Base-by-base conservation (phyloP, 2,888 invertebrate genomes). In the Dinocampus coccinellae region DNA sequence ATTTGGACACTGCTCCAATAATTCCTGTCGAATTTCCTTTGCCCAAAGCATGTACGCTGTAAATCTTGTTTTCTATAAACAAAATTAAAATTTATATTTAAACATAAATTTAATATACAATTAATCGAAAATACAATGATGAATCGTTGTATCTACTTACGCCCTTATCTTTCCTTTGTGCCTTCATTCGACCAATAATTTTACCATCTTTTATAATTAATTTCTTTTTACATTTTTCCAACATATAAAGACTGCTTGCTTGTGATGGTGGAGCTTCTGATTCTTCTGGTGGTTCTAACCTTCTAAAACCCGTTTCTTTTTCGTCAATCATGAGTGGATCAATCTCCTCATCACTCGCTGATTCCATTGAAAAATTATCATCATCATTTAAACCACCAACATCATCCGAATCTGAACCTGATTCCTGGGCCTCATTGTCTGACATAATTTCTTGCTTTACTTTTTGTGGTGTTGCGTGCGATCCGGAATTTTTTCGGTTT, bases 21-120 rank as follows among this genome's bases (percentile, higher is more conserved):
- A 89, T 77, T 93, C 93, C 74, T 93, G 92, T 52, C 96, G 90
- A 20, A 94, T 91, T 80, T 95, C 95, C 78, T 94, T 93, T 0
- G 96, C 94, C 96, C 96, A 97, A 83, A 97, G 89, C 92, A 95
- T 96, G 87, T 97, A 97, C 0, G 97, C 97, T 0, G 97, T 96
- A 75, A 93, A 93, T 64, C 95, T 90, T 0, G 93, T 91, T 88
- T 93, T 94, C 89, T 90, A 82, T 74, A 87, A 83, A 77, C 20
- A 61, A 72, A 39, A 70, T 20, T 29, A 61, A 0, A 20, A 64
- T 33, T 16, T 4, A 13, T 4, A 29, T 42, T 65, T 22, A 71
- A 61, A 33, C 16, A 26, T 11, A 22, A 26, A 66, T 58, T 7
- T 22, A 67, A 36, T 1, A 39, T 7, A 73, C 69, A 36, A 34